Evolutionary conservation across 92 coral and sea anemone species (phyloP), one percentile per base, ranked within the genome.

Genomic region (Micromussa lordhowensis): DNA sequence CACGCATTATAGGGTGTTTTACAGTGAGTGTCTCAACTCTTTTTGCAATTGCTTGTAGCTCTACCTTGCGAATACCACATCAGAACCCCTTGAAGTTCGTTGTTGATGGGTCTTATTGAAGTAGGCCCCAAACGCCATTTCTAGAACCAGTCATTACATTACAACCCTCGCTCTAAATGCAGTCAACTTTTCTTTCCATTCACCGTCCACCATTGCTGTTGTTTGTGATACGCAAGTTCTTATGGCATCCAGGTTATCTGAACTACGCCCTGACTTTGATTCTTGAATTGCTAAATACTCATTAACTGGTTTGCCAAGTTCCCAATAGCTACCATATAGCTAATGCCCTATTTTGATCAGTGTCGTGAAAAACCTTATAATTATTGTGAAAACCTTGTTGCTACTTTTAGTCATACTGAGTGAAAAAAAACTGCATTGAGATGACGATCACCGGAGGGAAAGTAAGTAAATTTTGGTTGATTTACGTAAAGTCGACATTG

Each of bases 141-240:
- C 18, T 55, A 14, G 71, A 68, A 5, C 93, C 85, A 21, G 91
- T 91, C 78, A 86, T 80, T 6, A 86, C 93, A 19, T 83, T 34
- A 79, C 91, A 84, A 34, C 93, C 93, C 75, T 91, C 91, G n/a
- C 73, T 10, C 90, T 78, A 24, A 86, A 51, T 26, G 63, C 61
- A 6, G 70, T 64, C 29, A 86, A 19, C 34, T 30, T 77, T 22
- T 54, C 89, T 26, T 89, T 84, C 88, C 87, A 89, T 21, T 84
- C 83, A 22, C 77, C 1, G 5, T 68, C 29, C 15, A 14, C 78
- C 49, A 82, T 68, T 49, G 48, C 78, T 28, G 66, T 44, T 68
- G 48, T 51, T 28, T 51, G n/a, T 44, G 64, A 6, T 24, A 82
- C 9, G 49, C 63, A 48, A 28, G 78, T 13, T 38, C 68, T 70